Evolutionary conservation across 2,113 vertebrate genomes (phyloP).

Genomic region (Monopterus albus): DNA sequence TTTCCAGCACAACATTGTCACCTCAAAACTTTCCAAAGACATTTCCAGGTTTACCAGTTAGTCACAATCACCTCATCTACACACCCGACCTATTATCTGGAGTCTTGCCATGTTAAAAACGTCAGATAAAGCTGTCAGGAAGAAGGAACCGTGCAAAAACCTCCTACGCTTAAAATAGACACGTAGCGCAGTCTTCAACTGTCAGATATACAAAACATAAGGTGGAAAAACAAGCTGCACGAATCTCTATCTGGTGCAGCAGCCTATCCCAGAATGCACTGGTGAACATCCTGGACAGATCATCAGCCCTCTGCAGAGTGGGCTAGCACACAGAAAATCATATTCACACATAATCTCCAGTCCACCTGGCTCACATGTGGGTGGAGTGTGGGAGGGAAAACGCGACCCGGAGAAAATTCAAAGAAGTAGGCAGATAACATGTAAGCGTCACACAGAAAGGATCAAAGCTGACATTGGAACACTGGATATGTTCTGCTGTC

Average conservation of each 20-base stretch:
- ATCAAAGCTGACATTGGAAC: constrained; percentile 59
- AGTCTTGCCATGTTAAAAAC: constrained; percentile 55
- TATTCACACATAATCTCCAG: constrained; percentile 45
- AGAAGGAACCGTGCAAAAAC: constrained; percentile 20
- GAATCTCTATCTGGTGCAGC: constrained; percentile 18
- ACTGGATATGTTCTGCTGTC: constrained; percentile 41
- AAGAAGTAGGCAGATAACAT: constrained; percentile 54
- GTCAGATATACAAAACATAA: constrained; percentile 25
- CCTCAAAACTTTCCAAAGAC: constrained; percentile 14
- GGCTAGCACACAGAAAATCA: constrained; percentile 9
- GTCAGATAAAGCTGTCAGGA: constrained; percentile 54
- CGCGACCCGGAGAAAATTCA: constrained; percentile 53
- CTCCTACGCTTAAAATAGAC: constrained; percentile 50
- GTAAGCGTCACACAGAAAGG: constrained; percentile 64
- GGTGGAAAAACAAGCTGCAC: constrained; percentile 13
- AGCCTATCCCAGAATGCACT: constrained; percentile 40
- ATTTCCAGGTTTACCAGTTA: constrained; percentile 33
- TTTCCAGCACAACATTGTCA: neutral
- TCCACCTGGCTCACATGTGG: constrained; percentile 69
- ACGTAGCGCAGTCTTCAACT: constrained; percentile 27
- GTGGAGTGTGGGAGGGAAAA: constrained; percentile 61
- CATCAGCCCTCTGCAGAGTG: constrained; percentile 47
- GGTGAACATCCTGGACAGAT: constrained; percentile 48
- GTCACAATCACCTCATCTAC: constrained; percentile 43
- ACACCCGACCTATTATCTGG: constrained; percentile 48